These are phyloP conservation scores for Agonopterix heracliana DNA, from an alignment of 2,888 invertebrate genomes.

Conservation along the genomic window DNA sequence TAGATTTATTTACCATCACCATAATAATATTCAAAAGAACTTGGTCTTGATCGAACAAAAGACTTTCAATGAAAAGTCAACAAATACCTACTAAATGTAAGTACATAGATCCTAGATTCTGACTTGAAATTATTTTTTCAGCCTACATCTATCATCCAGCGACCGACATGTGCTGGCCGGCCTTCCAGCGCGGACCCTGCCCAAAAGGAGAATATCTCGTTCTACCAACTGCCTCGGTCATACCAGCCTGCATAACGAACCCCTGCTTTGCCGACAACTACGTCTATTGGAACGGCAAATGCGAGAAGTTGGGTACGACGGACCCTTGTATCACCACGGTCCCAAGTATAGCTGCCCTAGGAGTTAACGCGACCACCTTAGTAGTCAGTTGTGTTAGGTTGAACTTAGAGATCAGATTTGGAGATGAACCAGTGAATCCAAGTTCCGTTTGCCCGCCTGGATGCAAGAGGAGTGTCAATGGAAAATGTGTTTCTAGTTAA, in stretches of 20 bases:
- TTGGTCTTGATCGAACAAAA: too few species aligned
- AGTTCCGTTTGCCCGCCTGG: constrained; percentile 38
- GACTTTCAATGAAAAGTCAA: too few species aligned
- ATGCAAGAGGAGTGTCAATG: constrained; percentile 42
- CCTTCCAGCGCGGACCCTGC: constrained; percentile 81
- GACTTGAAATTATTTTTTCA: constrained; percentile 30
- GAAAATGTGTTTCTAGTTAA: constrained; percentile 34
- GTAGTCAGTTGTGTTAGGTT: constrained; percentile 73
- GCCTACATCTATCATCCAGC: constrained; percentile 78
- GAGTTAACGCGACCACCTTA: constrained; percentile 77
- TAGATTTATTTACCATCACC: too few species aligned
- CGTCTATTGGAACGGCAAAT: constrained; percentile 62
- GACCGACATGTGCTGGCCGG: constrained; percentile 77
- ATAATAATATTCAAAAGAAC: too few species aligned
- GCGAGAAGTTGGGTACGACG: constrained; percentile 48
- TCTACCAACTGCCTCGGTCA: constrained; percentile 60
- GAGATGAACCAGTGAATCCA: constrained; percentile 14
- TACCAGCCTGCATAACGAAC: constrained; percentile 78
- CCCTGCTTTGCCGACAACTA: constrained; percentile 74
- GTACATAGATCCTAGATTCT: too few species aligned
- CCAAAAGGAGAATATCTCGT: constrained; percentile 68
- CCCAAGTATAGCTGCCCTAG: constrained; percentile 59
- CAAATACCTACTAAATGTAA: too few species aligned
- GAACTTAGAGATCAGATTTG: constrained; percentile 39
- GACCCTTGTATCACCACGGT: constrained; percentile 54